phyloP scores from a whole-genome alignment of 2,113 vertebrate species.

The Hypomesus transpacificus region DNA sequence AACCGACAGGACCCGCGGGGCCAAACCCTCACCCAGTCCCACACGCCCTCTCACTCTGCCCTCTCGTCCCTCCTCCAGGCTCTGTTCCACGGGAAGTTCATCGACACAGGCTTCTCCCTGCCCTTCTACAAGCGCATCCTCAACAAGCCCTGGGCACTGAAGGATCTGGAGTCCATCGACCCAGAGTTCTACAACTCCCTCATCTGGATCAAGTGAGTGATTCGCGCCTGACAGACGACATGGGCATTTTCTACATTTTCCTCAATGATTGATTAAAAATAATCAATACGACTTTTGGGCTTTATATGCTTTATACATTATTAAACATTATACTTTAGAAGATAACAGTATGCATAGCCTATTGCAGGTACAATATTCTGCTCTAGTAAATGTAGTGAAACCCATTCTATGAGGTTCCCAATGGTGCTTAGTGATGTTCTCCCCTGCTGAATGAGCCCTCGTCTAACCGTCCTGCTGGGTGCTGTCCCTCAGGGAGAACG shows the following conservation, averaged over 20 bases:
- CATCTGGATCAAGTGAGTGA: conserved; percentile 96
- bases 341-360: too few species aligned
- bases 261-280: too few species aligned
- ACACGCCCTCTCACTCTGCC: background rate
- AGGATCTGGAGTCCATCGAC: conserved; percentile 96
- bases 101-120: conserved; percentile 96
- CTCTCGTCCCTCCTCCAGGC: conserved; percentile 69
- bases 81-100: conserved; percentile 96
- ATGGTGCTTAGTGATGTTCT: background rate
- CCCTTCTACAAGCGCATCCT: conserved; percentile 98
- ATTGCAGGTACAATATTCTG: too few species aligned
- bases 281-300: too few species aligned
- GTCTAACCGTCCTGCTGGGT: background rate
- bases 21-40: background rate
- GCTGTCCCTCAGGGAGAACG: conserved; percentile 76
- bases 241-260: too few species aligned
- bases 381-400: too few species aligned
- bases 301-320: too few species aligned
- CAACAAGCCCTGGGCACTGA: conserved; percentile 90
- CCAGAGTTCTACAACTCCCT: conserved; percentile 99
- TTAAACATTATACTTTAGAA: too few species aligned
- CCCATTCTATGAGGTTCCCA: too few species aligned
- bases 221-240: too few species aligned
- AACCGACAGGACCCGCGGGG: too few species aligned
- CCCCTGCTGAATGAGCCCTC: background rate